Evolutionary conservation across 1,140 invertebrate species (phyloP).

Genomic region (Mizuhopecten yessoensis): DNA sequence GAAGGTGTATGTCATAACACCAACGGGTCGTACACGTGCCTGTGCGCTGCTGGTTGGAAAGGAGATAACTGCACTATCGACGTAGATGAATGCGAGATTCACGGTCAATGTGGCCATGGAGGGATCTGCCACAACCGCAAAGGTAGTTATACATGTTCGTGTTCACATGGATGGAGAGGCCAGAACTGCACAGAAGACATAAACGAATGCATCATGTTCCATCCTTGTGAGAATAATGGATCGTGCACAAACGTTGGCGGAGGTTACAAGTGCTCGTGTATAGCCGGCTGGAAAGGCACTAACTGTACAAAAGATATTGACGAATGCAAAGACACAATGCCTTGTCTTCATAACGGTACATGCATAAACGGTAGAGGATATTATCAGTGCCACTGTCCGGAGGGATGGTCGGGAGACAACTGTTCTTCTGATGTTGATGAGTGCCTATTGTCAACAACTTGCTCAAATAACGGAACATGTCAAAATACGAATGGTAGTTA

Average conservation of each 20-base stretch:
- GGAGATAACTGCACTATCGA: constrained; percentile 64
- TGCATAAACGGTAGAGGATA: constrained; percentile 44
- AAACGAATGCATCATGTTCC: constrained; percentile 30
- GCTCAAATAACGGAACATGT: constrained; percentile 35
- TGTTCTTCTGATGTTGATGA: constrained; percentile 47
- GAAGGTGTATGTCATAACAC: constrained; percentile 63
- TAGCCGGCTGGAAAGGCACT: constrained; percentile 37
- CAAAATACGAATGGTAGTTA: not conserved
- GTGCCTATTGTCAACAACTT: not conserved
- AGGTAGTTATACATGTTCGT: constrained; percentile 90
- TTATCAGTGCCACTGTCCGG: constrained; percentile 41
- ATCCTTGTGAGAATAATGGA: constrained; percentile 41
- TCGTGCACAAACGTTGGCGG: constrained; percentile 11
- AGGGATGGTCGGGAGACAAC: constrained; percentile 22
- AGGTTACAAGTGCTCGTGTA: constrained; percentile 41
- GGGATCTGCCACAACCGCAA: constrained; percentile 71
- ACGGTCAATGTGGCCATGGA: constrained; percentile 68
- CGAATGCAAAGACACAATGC: constrained; percentile 43
- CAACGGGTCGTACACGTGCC: constrained; percentile 58
- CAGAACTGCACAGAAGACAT: constrained; percentile 46
- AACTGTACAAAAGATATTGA: constrained; percentile 43
- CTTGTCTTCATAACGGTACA: constrained; percentile 42
- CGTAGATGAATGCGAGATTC: constrained; percentile 71
- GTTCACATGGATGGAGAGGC: constrained; percentile 57
- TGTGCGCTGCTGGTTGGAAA: constrained; percentile 60